Base-by-base conservation (phyloP, 2,888 invertebrate genomes). In the Polydrusus tereticollis region DNA sequence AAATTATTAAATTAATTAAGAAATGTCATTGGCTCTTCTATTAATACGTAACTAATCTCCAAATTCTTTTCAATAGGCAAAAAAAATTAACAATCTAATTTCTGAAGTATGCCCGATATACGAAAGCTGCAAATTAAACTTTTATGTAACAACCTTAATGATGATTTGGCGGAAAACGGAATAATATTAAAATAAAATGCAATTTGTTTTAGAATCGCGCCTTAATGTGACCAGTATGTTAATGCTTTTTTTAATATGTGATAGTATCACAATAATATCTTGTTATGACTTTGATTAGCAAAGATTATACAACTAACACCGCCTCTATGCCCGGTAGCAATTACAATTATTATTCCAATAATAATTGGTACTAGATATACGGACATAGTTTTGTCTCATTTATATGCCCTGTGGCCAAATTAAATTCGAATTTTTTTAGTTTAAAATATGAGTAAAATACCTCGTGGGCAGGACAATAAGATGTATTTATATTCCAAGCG, bases 61-160 rank as follows among this genome's bases (percentile, higher is more conserved):
- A 20, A 18, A 45, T 43, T 43, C 45, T 16, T 41, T 41, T 6
- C 6, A 1, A 20, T 45, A 6, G 45, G 10, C 2, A 20, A 20
- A 45, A 16, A 45, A 45, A 20, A 3, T 45, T 20, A 20, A 45
- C n/a, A 45, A n/a, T 45, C 45, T 20, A 45, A 45, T 20, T 45
- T 45, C 18, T 20, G 18, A 18, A 45, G 45, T 20, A 10, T 36
- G 20, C 12, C 6, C 45, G n/a, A 45, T 12, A 45, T 45, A 45
- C 20, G 45, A 20, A 45, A 45, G 45, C 45, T 1, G 20, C 8
- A n/a, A 45, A 23, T 20, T 23, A 21, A 18, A 20, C 23, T 23
- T 23, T 47, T 47, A 47, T 23, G 8, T 47, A 47, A 47, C 47
- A 47, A n/a, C 10, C 12, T 47, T 47, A 47, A 47, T 47, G 47